These are phyloP conservation scores for Coracopsis vasa DNA, from an alignment of 2,113 vertebrate species.

Conservation along the genomic window DNA sequence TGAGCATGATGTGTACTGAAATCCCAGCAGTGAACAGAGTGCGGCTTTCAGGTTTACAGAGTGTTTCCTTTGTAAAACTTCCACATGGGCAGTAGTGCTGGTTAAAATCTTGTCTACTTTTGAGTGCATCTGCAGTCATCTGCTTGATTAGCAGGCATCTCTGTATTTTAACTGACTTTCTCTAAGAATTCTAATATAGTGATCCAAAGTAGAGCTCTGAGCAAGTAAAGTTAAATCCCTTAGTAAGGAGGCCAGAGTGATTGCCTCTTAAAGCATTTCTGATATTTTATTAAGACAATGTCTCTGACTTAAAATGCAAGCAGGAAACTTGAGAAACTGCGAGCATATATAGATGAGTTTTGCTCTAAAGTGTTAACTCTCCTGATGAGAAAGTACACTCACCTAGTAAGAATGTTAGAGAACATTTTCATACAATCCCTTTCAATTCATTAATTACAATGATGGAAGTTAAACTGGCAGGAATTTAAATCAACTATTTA, in stretches of 20 bases:
- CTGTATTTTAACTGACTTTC: background rate
- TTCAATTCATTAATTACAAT: background rate
- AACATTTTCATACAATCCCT: background rate
- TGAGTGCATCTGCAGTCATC: background rate
- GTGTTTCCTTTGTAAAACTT: background rate
- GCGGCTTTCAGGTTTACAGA: background rate
- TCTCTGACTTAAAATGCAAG: background rate
- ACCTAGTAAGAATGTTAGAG: background rate
- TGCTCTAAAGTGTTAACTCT: background rate
- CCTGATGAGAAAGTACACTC: background rate
- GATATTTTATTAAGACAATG: background rate
- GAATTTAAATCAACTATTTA: background rate
- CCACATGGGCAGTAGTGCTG: fast-evolving
- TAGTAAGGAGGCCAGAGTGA: background rate
- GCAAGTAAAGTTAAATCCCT: background rate
- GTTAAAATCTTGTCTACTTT: background rate
- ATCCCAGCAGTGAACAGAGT: background rate
- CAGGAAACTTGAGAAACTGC: background rate
- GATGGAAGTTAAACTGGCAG: background rate
- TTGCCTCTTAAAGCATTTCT: background rate
- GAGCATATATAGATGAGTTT: background rate
- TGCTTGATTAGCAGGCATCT: background rate
- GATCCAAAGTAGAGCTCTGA: background rate
- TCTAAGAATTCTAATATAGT: background rate
- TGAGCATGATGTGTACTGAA: background rate